phyloP scores from a whole-genome alignment of 2,797 vertebrate species.

The Morus bassanus region DNA sequence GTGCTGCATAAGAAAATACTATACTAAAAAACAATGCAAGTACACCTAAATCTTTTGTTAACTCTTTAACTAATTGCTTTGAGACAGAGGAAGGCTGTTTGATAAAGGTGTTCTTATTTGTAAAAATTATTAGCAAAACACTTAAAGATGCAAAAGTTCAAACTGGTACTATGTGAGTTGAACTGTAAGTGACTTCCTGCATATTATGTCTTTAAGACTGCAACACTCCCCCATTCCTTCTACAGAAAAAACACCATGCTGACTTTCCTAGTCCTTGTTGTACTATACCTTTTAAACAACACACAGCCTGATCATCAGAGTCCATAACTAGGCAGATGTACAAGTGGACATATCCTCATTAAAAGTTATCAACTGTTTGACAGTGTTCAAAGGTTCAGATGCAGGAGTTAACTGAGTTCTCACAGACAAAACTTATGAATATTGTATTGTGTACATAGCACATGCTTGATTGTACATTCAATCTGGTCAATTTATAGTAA shows the following conservation, averaged over 20 bases:
- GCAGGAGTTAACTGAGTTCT: too few relatives aligned
- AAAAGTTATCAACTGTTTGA: neutral
- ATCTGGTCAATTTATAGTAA: neutral
- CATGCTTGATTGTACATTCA: neutral
- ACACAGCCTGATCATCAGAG: neutral
- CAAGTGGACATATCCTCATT: neutral
- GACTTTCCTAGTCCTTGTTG: neutral
- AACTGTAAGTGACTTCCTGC: neutral
- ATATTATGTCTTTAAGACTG: neutral
- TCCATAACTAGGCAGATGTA: neutral
- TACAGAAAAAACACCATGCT: neutral
- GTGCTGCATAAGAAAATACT: neutral
- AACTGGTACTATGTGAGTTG: neutral
- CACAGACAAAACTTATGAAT: too few relatives aligned
- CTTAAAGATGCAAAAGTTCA: neutral
- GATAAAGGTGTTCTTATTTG: neutral
- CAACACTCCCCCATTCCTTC: neutral
- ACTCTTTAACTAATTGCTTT: neutral
- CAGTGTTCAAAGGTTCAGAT: neutral
- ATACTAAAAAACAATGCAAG: rapidly evolving
- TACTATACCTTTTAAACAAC: neutral
- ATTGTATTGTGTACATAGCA: neutral
- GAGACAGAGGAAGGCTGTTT: neutral
- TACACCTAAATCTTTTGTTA: neutral
- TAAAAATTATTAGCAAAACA: neutral